Base-by-base conservation (phyloP, 2,888 invertebrate species). In the Cistogaster globosa region DNA sequence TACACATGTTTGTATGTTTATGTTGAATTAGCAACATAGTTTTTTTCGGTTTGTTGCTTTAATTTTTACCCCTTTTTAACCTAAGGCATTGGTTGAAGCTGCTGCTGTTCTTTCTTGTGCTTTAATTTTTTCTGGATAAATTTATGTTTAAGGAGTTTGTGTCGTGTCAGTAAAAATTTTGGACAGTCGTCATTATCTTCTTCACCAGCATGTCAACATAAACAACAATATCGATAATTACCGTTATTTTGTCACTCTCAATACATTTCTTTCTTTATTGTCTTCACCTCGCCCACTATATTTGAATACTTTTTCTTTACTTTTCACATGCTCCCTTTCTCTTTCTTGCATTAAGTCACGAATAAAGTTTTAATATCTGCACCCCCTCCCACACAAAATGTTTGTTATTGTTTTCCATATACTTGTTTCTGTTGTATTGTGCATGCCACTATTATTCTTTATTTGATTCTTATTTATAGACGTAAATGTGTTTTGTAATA, bases 11-110 rank as follows among this genome's bases (percentile, higher is more conserved):
- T 57, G 48, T 12, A 18, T 75, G 62, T 36, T 12, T 75, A 20
- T 69, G 63, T 63, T 63, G 75, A 69, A 81, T 81, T 81, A 81
- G 81, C 81, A 74, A 75, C 81, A 62, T 81, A 75, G 68, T 81
- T 80, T 72, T 80, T 72, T 74, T 53, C 26, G 42, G 18, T 67
- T 76, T 77, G 45, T 67, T n/a, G n/a, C n/a, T 42, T 67, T 80
- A 18, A 14, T 12, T 63, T 55, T 8, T 45, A 62, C 20, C n/a
- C 26, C 51, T 55, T 26, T 55, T 58, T 48, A 36, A n/a, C n/a
- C n/a, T n/a, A 16, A 42, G 26, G 32, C 26, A 45, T 80, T 79
- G 58, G 58, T 71, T 84, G 36, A 71, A 55, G 53, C 53, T 68
- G 38, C 22, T 80, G 58, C 18, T 72, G 53, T 63, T 72, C 48